These are phyloP conservation scores for Rhabditophanes sp. DNA, from an alignment of 2,888 invertebrate genomes.

Conservation along the genomic window DNA sequence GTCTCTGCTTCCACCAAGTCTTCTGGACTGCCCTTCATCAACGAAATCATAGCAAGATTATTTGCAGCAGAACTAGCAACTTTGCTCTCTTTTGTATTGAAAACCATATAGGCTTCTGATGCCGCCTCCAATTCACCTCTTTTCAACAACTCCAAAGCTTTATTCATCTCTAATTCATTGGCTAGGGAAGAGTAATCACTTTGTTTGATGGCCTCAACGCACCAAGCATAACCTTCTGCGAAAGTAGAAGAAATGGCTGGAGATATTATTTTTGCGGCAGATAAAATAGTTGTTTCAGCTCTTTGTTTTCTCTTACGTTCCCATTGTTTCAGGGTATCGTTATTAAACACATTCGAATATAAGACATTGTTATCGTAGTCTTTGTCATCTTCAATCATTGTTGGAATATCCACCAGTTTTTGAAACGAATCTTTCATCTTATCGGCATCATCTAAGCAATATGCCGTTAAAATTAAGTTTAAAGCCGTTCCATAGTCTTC, in stretches of 20 bases:
- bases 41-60: constrained; percentile 69
- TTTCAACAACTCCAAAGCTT: constrained; percentile 58
- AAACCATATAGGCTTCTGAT: constrained; percentile 65
- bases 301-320: constrained; percentile 55
- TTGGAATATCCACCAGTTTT: constrained; percentile 69
- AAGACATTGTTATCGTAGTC: constrained; percentile 51
- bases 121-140: constrained; percentile 62
- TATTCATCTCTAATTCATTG: constrained; percentile 74
- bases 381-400: constrained; percentile 62
- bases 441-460: constrained; percentile 52
- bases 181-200: constrained; percentile 69
- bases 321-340: constrained; percentile 45
- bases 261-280: constrained; percentile 72
- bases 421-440: constrained; percentile 82
- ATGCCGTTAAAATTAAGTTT: constrained; percentile 59
- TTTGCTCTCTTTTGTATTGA: constrained; percentile 66
- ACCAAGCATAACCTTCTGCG: constrained; percentile 55
- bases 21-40: constrained; percentile 53
- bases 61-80: constrained; percentile 68
- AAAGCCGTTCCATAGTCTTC: constrained; percentile 69
- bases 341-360: constrained; percentile 54
- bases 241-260: constrained; percentile 59
- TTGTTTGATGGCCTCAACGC: constrained; percentile 74
- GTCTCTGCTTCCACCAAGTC: constrained; percentile 57
- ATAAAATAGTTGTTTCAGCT: constrained; percentile 66